A percentile compares a stretch with the other conserved stretches of the same genome.
Evolutionary conservation across 1,140 invertebrate species (phyloP).

Genomic region (Drosophila ogumai): DNA sequence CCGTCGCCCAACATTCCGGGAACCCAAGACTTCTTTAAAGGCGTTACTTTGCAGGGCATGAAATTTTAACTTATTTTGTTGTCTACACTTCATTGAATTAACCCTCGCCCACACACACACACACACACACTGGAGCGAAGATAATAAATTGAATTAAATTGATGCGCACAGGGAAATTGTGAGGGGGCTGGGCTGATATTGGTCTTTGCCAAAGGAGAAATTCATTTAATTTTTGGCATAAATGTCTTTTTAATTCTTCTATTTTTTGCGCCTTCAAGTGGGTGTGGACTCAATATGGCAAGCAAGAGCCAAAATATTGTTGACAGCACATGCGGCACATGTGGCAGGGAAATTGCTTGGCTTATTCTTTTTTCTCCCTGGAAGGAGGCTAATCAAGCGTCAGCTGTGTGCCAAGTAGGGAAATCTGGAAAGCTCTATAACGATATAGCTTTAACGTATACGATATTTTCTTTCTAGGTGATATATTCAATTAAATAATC

Average conservation of each 20-base stretch:
- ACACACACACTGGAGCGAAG: conserved; percentile 9
- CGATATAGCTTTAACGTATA: neutral
- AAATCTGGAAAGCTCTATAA: neutral
- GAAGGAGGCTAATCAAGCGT: conserved; percentile 62
- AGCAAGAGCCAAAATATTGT: conserved; percentile 53
- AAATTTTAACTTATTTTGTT: conserved; percentile 75
- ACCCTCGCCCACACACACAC: conserved; percentile 6
- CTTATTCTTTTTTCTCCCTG: neutral
- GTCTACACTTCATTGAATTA: conserved; percentile 79
- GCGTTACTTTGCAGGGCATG: conserved; percentile 31
- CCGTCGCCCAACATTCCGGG: conserved; percentile 17
- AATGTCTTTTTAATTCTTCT: conserved; percentile 77
- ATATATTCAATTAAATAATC: conserved; percentile 1
- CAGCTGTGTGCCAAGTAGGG: conserved; percentile 57
- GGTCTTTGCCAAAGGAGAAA: conserved; percentile 52
- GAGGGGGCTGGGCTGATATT: conserved; percentile 9
- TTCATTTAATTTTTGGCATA: conserved; percentile 78
- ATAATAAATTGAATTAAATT: conserved; percentile 81
- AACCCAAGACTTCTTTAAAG: conserved; percentile 55
- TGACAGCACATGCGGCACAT: conserved; percentile 67
- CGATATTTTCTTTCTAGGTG: neutral
- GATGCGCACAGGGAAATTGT: conserved; percentile 57
- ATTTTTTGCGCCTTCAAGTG: conserved; percentile 11
- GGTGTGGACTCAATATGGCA: conserved; percentile 20
- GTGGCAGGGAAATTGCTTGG: conserved; percentile 26